Evolutionary conservation across 2,113 vertebrate species (phyloP), one percentile per base, ranked within the genome.

Genomic region (Asarcornis scutulata): DNA sequence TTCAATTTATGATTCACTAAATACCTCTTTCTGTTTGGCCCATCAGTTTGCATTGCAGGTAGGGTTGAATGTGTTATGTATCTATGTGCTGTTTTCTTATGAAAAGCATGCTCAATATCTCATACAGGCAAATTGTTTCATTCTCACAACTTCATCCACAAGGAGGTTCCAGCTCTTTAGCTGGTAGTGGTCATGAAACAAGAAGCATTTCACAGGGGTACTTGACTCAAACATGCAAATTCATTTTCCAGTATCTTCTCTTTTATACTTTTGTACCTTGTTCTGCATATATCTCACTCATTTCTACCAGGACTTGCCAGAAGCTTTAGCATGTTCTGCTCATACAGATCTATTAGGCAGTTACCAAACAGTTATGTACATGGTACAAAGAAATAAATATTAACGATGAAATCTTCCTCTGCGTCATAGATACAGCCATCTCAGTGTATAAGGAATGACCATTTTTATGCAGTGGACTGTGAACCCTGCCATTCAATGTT

Each of bases 11-110:
- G 83, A 93, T 67, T 92, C 75, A 83, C 62, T 82, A 26, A 92
- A 95, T 93, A 22, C 55, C 50, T 60, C 9, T 91, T 94, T 95
- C 87, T 88, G 53, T 95, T 89, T 95, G 48, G 58, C 55, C 79
- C 44, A 42, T 76, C 78, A 74, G 60, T 95, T 95, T 94, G 31
- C 40, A 42, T 55, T 89, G 91, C 71, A 91, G 86, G 81, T 91
- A 64, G 58, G 31, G n/a, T 91, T 25, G 78, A 77, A 89, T 85
- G 46, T 66, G 48, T 80, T 85, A 46, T 2, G 27, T 71, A 55
- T 82, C 55, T 75, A 3, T 78, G 38, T 79, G 69, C 27, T 76
- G 7, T 73, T 92, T 86, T 89, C 40, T 90, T 31, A 42, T 32
- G 1, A 21, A 67, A 94, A 64, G 13, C 36, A 42, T 77, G 17